Percentiles rank a stretch among this genome's conserved stretches.
phyloP scores from a whole-genome alignment of 2,888 invertebrate genomes.

The Torymus auratus region DNA sequence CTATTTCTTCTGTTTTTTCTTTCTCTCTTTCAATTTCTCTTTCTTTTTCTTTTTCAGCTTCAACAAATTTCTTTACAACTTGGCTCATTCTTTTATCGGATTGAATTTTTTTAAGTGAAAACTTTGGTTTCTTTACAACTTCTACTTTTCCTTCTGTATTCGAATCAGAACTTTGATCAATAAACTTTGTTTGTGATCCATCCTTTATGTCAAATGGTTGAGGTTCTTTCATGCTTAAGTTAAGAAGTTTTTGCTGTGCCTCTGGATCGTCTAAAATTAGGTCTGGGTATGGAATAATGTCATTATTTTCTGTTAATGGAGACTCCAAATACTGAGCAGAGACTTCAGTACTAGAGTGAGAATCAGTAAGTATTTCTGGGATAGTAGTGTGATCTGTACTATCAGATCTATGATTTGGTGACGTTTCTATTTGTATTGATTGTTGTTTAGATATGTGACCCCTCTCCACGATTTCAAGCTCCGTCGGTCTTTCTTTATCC shows the following conservation, averaged over 20 bases:
- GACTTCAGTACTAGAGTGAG: slow-evolving; percentile 72
- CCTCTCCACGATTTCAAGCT: slow-evolving; percentile 78
- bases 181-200: slow-evolving; percentile 69
- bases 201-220: slow-evolving; percentile 59
- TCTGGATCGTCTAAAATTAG: slow-evolving; percentile 70
- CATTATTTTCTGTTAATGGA: slow-evolving; percentile 73
- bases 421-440: slow-evolving; percentile 63
- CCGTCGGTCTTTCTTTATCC: slow-evolving; percentile 78
- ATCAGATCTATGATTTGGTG: slow-evolving; percentile 71
- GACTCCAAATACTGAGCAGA: slow-evolving; percentile 73
- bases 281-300: slow-evolving; percentile 68
- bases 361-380: slow-evolving; percentile 72
- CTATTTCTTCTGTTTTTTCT: slow-evolving; percentile 61
- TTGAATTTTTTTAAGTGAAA: slow-evolving; percentile 55
- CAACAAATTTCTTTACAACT: slow-evolving; percentile 54
- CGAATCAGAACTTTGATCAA: slow-evolving; percentile 71
- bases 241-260: slow-evolving; percentile 35
- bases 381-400: slow-evolving; percentile 72
- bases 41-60: slow-evolving; percentile 70
- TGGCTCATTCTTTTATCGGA: slow-evolving; percentile 56
- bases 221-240: slow-evolving; percentile 14
- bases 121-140: slow-evolving; percentile 33
- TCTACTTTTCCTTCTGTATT: slow-evolving; percentile 43
- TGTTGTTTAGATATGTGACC: slow-evolving; percentile 28
- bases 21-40: slow-evolving; percentile 67